Base-by-base conservation (phyloP, 1,140 invertebrate species). In the Venturia canescens region DNA sequence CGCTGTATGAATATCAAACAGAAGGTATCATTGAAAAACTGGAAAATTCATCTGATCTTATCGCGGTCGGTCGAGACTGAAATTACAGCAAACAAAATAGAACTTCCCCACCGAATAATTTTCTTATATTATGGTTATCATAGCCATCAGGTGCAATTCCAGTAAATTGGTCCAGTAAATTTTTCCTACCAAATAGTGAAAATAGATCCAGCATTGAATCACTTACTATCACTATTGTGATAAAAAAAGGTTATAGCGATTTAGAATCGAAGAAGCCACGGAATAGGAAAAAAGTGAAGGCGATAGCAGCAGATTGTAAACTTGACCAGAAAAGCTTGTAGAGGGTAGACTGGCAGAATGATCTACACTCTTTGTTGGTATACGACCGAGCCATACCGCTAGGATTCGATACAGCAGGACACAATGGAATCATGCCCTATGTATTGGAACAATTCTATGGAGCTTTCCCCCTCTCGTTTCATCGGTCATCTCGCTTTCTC, bases 301-400 rank as follows among this genome's bases (percentile, higher is more conserved):
- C 13, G 3, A 63, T 23, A 63, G 23, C 48, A 84, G 63, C 66
- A 69, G 26, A 69, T n/a, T 69, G 66, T 60, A 53, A 60, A 50
- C 27, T 75, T 80, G 63, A 72, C 67, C 78, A 70, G 77, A 80
- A 82, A 80, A 86, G 83, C 29, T 44, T 31, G 57, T 77, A 74
- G 84, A 83, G 82, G 67, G 80, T 83, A 84, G 84, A 89, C 75
- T 66, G 66, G 18, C 21, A 44, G 44, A 71, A 48, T 69, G 29
- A 31, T n/a, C 50, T 26, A 53, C 29, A 53, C 44, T 48, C 38
- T 27, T 26, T 79, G 53, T 79, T 79, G 78, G 78, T 77, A 77
- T 48, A 77, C 57, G 21, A 60, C 23, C 18, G 7, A 31, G 34
- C 13, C 72, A 44, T 77, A 77, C 34, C 57, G 57, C 29, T 44